These are phyloP conservation scores for Lontra canadensis DNA, from an alignment of 2,113 vertebrate genomes.

Conservation along the genomic window DNA sequence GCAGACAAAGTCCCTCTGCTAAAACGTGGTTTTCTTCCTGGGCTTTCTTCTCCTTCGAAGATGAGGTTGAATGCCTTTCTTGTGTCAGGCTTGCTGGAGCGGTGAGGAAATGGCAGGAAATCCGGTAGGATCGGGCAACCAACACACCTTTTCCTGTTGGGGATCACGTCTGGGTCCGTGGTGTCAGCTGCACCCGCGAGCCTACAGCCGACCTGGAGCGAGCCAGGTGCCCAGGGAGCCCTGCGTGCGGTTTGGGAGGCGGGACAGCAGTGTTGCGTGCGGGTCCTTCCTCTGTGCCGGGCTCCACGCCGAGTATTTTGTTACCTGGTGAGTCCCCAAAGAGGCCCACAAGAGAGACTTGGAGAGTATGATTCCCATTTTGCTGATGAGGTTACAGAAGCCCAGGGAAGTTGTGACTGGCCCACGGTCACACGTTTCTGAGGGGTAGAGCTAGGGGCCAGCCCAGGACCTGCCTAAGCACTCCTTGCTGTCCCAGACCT, in stretches of 20 bases:
- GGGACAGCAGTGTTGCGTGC: rapidly evolving
- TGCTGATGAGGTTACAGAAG: too few relatives aligned
- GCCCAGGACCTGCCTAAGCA: rapidly evolving
- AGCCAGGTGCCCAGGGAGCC: rapidly evolving
- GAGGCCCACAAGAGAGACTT: rapidly evolving
- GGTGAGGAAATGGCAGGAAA: not conserved
- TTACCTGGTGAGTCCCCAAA: not conserved
- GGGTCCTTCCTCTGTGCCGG: rapidly evolving
- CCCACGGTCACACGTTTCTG: rapidly evolving
- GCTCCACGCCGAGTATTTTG: rapidly evolving
- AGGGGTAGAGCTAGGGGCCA: rapidly evolving
- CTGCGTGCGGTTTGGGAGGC: not conserved
- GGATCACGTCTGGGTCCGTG: not conserved
- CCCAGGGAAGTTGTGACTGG: rapidly evolving
- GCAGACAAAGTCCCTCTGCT: slow-evolving; percentile 38
- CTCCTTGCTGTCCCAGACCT: rapidly evolving
- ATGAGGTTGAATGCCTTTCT: not conserved
- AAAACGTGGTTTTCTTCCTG: not conserved
- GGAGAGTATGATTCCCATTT: not conserved
- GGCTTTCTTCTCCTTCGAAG: not conserved
- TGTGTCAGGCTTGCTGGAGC: not conserved
- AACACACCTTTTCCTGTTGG: not conserved
- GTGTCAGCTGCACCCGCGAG: rapidly evolving
- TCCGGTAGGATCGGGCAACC: not conserved
- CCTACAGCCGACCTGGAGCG: not conserved